Base-by-base conservation (phyloP, 2,888 invertebrate genomes). In the Nomada ruficornis region DNA sequence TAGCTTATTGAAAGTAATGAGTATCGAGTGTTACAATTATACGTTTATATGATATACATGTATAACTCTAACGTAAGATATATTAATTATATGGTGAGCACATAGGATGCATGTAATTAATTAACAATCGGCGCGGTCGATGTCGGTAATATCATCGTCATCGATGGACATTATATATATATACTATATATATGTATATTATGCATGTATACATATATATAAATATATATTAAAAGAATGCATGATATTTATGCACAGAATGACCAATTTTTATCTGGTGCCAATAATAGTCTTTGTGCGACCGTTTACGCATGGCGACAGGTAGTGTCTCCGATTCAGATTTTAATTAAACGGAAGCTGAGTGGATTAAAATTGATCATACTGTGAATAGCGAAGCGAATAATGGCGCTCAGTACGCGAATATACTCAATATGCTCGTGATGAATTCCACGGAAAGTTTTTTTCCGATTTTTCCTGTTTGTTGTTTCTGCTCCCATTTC, bases 11-110 rank as follows among this genome's bases (percentile, higher is more conserved):
- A 85, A 80, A 72, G 76, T 87, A 83, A 83, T 84, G 86, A 84
- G 65, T 87, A 83, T 85, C 86, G 86, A 84, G 68, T 79, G 81
- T 88, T 84, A 86, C 57, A 52, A 82, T 72, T 47, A 82, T 77
- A 89, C 79, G 77, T 84, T 84, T 84, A 79, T 79, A 87, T 81
- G 72, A 73, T 82, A 85, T 81, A 85, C 80, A 83, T 84, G 80
- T 90, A 84, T 90, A 89, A 82, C 80, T 84, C 63, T 89, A 89
- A 85, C 75, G 77, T 88, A 84, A 86, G 84, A 71, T 77, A 78
- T 83, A 86, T 63, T 71, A 88, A 82, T 85, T 84, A 81, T 82
- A 82, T 81, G 78, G 62, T 69, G 82, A 85, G 82, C 74, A 85
- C 79, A 76, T 88, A 86, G 85, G 79, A 79, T 81, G 73, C 80